A percentile compares a stretch with the other conserved stretches of the same genome.
Conservation (phyloP, 2,888 invertebrate genomes). For the Clepsis dumicolana region DNA sequence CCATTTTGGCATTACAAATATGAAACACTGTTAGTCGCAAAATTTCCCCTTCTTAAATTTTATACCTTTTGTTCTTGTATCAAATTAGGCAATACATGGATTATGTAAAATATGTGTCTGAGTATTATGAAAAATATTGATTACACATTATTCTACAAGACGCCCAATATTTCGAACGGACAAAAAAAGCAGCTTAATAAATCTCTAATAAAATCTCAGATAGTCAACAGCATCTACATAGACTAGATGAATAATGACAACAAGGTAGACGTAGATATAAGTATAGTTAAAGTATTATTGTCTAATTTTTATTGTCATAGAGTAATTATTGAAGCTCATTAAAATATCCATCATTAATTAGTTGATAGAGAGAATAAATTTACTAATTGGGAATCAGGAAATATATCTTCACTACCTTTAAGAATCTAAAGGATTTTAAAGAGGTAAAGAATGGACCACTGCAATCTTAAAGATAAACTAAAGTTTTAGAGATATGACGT, state of each 20-base stretch:
- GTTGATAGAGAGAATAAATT: constrained; percentile 39
- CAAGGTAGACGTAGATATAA: constrained; percentile 28
- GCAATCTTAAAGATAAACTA: constrained; percentile 55
- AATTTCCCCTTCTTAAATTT: not conserved
- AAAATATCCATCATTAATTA: constrained; percentile 48
- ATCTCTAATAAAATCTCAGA: constrained; percentile 42
- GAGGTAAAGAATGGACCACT: constrained; percentile 71
- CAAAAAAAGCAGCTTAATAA: constrained; percentile 28
- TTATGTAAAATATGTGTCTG: constrained; percentile 4
- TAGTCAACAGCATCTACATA: constrained; percentile 43
- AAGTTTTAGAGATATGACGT: constrained; percentile 49
- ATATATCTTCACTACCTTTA: constrained; percentile 51
- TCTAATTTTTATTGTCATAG: constrained; percentile 76
- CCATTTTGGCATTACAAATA: not conserved
- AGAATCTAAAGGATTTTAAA: constrained; percentile 54
- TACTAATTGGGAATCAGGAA: constrained; percentile 46
- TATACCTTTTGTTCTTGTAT: not conserved
- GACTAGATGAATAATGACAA: constrained; percentile 40
- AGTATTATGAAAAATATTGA: constrained; percentile 38
- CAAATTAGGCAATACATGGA: not conserved
- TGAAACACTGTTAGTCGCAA: not conserved
- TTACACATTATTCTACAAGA: constrained; percentile 22
- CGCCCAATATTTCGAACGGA: constrained; percentile 35
- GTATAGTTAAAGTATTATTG: constrained; percentile 58
- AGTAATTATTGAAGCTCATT: constrained; percentile 78